Conservation (phyloP, 2,113 vertebrate species). For the Tragelaphus imberbis region DNA sequence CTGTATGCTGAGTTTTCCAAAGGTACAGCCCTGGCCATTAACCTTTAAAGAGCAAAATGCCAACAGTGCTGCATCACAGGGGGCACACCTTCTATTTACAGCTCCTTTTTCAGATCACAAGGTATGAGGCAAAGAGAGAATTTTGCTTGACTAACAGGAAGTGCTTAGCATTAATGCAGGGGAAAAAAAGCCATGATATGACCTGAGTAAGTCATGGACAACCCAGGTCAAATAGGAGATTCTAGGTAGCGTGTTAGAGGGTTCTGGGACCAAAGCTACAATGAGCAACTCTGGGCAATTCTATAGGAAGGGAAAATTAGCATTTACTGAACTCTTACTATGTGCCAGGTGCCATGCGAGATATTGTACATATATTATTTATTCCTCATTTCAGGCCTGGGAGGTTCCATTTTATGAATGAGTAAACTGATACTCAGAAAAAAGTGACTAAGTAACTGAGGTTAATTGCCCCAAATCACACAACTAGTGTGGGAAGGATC, state of each 20-base stretch:
- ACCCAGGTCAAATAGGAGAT: background rate
- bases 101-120: slow-evolving; percentile 54
- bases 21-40: slow-evolving; percentile 40
- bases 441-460: slow-evolving; percentile 13
- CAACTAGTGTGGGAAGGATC: background rate
- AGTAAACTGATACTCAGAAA: slow-evolving; percentile 16
- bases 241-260: background rate
- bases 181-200: background rate
- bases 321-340: background rate
- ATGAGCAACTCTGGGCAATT: background rate
- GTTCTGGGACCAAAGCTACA: background rate
- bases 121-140: slow-evolving; percentile 37
- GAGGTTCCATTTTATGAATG: background rate
- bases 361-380: background rate
- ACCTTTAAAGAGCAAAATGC: slow-evolving; percentile 63
- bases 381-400: background rate
- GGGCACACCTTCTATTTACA: slow-evolving; percentile 59
- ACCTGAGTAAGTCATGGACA: background rate
- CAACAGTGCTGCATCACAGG: background rate
- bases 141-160: slow-evolving; percentile 58
- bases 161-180: slow-evolving; percentile 45
- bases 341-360: background rate
- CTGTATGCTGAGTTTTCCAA: background rate
- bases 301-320: background rate
- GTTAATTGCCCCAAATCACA: background rate